These are phyloP conservation scores for Charadrius vociferus DNA, from an alignment of 2,113 vertebrate genomes.

Conservation along the genomic window DNA sequence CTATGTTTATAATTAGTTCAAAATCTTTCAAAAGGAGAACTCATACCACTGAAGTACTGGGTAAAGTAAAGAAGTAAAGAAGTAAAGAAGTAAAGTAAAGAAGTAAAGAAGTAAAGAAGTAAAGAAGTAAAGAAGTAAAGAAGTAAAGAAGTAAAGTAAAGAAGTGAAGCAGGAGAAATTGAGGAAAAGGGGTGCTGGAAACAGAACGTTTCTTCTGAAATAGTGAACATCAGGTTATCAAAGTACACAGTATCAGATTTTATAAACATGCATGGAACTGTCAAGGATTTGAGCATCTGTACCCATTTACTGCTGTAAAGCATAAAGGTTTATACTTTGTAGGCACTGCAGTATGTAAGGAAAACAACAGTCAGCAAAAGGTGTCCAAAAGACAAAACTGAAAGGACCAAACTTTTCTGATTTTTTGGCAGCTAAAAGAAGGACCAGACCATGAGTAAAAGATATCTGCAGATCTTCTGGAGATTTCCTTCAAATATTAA, in stretches of 20 bases:
- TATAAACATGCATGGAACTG: not conserved
- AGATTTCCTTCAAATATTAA: not conserved
- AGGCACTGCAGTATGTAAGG: not conserved
- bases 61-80: too few species aligned
- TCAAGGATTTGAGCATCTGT: not conserved
- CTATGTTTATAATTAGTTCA: not conserved
- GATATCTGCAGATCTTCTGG: not conserved
- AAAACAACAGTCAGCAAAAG: not conserved
- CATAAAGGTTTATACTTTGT: not conserved
- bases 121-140: too few species aligned
- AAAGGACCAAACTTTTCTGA: not conserved
- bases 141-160: too few species aligned
- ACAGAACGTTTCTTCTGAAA: not conserved
- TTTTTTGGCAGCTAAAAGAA: not conserved
- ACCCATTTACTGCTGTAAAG: not conserved
- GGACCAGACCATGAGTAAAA: not conserved
- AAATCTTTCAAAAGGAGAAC: not conserved
- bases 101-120: too few species aligned
- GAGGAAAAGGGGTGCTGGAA: not conserved
- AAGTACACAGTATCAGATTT: not conserved
- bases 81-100: too few species aligned
- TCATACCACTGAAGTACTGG: not conserved
- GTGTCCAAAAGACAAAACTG: not conserved
- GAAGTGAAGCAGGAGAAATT: too few species aligned
- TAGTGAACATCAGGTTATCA: not conserved